Base-by-base conservation (phyloP, 2,888 invertebrate genomes). In the Candidula unifasciata region DNA sequence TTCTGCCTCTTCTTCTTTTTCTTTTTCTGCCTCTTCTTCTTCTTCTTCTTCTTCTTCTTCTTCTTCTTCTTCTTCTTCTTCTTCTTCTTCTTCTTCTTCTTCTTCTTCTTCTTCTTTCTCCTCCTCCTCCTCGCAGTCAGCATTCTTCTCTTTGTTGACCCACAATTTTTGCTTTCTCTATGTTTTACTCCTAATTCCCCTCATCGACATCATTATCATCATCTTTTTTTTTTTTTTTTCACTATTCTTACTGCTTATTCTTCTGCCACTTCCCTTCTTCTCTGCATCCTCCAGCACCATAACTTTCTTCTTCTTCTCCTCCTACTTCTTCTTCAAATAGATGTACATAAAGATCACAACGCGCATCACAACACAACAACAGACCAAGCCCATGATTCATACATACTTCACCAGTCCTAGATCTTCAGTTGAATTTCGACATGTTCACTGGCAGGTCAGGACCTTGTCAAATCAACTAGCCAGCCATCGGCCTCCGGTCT, bases 401-500 rank as follows among this genome's bases (percentile, higher is more conserved):
- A 60, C 60, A 60, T 60, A 21, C 60, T 60, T 60, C n/a, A 60
- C 21, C n/a, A 5, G 60, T n/a, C 21, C n/a, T 60, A 21, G 21
- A 60, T 21, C 60, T 60, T 60, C 21, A n/a, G 10, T 44, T 52
- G 27, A 52, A n/a, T 16, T 44, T 44, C n/a, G 44, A 44, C 73
- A 73, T 73, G 27, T 52, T 73, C 44, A 52, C n/a, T 44, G 6
- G 2, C n/a, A 73, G 44, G 44, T 44, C 27, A 73, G 10, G 73
- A 73, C 44, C 44, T 52, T 73, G 73, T 44, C 73, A 73, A 73
- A 44, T 52, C 44, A 73, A 52, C 44, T 44, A 27, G 24, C n/a
- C 44, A 24, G 73, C 27, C 27, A 44, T 24, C 24, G 3, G 44
- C 52, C 44, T 73, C 52, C 73, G 73, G 52, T 52, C 73, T 44